Evolutionary conservation across 2,888 invertebrate species (phyloP).

Genomic region (Hydrotaea diabolus): DNA sequence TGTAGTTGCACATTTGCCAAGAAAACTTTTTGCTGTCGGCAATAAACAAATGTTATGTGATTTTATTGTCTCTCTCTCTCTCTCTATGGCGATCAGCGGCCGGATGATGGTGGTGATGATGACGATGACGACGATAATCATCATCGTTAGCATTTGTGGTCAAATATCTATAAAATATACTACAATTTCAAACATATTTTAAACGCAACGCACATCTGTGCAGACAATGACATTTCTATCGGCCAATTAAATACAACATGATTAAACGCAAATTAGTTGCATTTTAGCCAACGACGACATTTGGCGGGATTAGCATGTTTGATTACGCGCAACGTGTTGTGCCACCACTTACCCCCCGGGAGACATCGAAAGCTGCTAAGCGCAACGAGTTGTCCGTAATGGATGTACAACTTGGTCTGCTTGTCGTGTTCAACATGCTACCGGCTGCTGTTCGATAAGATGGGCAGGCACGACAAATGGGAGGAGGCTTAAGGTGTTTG

Average conservation of each 20-base stretch:
- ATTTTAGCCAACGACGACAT: constrained; percentile 20
- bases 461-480: neutral
- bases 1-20: neutral
- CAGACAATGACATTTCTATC: constrained; percentile 60
- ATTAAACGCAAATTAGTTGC: constrained; percentile 67
- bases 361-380: neutral
- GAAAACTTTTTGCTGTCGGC: constrained; percentile 29
- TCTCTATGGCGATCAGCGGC: neutral
- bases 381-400: constrained; percentile 3
- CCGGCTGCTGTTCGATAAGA: neutral
- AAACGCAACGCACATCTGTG: neutral
- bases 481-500: neutral
- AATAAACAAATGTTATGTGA: constrained; percentile 64
- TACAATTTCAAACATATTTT: too few species aligned
- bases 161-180: neutral
- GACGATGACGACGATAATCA: too few species aligned
- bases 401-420: neutral
- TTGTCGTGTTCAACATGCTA: neutral
- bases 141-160: neutral
- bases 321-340: constrained; percentile 1
- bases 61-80: constrained; percentile 54
- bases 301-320: constrained; percentile 8
- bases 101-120: neutral
- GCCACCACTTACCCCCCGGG: neutral
- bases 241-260: constrained; percentile 66